Conservation (phyloP, 2,113 vertebrate species). For the Cynopterus brachyotis region DNA sequence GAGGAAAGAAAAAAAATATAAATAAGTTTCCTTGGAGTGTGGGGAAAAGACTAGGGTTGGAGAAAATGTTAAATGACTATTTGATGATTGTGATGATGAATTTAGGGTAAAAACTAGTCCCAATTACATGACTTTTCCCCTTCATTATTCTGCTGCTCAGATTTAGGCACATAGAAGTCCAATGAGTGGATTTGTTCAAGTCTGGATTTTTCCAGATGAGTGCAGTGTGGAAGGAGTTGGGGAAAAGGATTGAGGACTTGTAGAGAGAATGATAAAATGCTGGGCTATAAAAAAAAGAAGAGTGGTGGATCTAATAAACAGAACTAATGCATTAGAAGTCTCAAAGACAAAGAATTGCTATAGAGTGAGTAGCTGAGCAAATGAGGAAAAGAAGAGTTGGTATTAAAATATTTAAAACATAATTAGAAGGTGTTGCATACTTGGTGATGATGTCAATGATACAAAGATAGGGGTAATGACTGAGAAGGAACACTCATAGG, state of each 20-base stretch:
- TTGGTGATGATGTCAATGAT: neutral
- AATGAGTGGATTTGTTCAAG: neutral
- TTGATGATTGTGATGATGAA: neutral
- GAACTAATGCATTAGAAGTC: neutral
- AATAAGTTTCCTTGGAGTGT: neutral
- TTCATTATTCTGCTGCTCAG: neutral
- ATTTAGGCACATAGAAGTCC: neutral
- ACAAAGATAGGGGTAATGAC: fast-evolving
- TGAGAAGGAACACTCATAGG: neutral
- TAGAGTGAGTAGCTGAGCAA: neutral
- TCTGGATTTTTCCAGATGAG: neutral
- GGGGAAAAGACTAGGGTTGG: neutral
- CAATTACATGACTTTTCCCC: neutral
- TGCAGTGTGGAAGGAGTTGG: neutral
- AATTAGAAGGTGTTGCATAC: neutral
- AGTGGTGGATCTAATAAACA: neutral
- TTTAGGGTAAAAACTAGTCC: neutral
- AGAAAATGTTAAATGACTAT: neutral
- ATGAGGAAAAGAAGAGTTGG: neutral
- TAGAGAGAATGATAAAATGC: neutral
- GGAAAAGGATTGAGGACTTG: neutral
- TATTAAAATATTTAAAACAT: neutral
- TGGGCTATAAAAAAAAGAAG: neutral
- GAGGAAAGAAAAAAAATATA: neutral
- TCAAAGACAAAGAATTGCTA: neutral